phyloP scores from a whole-genome alignment of 1,140 invertebrate species.

The Atta texana region DNA sequence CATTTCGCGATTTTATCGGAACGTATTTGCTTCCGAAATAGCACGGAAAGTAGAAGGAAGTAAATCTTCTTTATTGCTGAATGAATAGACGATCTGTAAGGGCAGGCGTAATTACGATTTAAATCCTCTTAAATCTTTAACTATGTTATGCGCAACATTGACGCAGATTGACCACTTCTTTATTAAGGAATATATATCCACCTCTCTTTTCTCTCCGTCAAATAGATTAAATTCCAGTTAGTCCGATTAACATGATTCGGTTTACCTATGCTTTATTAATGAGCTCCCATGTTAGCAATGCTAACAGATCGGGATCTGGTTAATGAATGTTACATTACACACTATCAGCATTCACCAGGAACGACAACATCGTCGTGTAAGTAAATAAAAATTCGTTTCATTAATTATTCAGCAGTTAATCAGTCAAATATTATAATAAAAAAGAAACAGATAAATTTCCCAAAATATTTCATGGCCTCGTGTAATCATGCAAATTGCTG shows the following conservation, averaged over 20 bases:
- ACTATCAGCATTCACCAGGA: neutral
- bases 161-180: neutral
- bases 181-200: neutral
- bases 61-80: slow-evolving; percentile 10
- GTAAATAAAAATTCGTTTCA: neutral
- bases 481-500: neutral
- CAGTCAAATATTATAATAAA: neutral
- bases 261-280: slow-evolving; percentile 32
- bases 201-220: neutral
- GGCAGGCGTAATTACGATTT: neutral
- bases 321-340: slow-evolving; percentile 23
- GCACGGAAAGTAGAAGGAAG: neutral
- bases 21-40: neutral
- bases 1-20: neutral
- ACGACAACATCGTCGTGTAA: neutral
- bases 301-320: neutral
- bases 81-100: neutral
- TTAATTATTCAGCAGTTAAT: neutral
- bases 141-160: neutral
- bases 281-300: neutral
- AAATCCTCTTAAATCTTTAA: slow-evolving; percentile 22
- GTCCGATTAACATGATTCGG: slow-evolving; percentile 8
- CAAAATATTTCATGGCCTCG: neutral
- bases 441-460: neutral
- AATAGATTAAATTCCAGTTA: slow-evolving; percentile 1